Evolutionary conservation across 2,113 vertebrate species (phyloP).

Genomic region (Anguilla rostrata): DNA sequence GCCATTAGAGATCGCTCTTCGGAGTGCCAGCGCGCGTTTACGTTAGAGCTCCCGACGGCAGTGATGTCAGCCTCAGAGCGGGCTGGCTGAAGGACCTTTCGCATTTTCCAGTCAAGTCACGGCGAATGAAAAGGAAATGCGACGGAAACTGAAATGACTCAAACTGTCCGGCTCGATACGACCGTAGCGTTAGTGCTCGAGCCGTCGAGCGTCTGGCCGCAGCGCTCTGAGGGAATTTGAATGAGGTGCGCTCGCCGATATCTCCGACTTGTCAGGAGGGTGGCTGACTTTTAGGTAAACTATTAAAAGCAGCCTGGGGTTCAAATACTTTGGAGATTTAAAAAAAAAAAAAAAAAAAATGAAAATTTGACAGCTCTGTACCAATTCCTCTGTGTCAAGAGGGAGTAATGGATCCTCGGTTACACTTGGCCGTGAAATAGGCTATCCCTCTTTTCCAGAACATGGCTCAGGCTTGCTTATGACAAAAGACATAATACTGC

Average conservation of each 20-base stretch:
- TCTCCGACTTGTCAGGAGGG: not conserved
- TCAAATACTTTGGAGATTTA: not conserved
- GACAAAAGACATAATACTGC: not conserved
- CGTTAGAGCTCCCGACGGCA: no score
- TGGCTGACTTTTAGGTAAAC: not conserved
- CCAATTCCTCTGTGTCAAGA: not conserved
- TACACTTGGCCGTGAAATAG: not conserved
- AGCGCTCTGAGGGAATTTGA: not conserved
- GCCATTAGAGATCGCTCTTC: not conserved
- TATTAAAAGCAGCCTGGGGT: not conserved
- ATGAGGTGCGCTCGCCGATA: not conserved
- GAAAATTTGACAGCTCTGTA: not conserved
- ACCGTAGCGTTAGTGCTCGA: not conserved
- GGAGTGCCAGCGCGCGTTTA: not conserved
- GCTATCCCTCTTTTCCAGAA: not conserved
- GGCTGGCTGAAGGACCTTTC: not conserved
- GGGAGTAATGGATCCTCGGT: no score
- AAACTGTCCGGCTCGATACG: not conserved
- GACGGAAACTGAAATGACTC: not conserved
- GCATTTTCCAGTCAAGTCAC: not conserved
- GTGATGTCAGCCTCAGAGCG: not conserved
- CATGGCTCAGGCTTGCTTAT: not conserved
- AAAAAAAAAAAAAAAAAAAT: not conserved
- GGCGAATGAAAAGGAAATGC: not conserved
- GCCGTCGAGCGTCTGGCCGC: not conserved